Base-by-base conservation (phyloP, 2,113 vertebrate species). In the Varanus komodoensis region DNA sequence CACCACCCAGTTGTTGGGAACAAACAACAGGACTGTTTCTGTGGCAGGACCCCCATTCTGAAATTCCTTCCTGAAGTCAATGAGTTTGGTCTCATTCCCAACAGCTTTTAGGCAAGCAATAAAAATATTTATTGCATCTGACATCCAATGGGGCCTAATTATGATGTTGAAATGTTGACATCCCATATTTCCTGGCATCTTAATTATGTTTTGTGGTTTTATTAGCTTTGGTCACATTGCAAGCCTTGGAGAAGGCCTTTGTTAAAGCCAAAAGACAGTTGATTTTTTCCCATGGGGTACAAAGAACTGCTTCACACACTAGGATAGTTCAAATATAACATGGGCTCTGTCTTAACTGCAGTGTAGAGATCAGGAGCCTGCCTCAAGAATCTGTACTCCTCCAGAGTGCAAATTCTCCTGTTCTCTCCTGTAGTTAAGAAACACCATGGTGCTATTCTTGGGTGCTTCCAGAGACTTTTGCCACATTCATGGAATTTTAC, bases 271-370 rank as follows among this genome's bases (percentile, higher is more conserved):
- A 61, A 61, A 61, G 57, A 12, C 12, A 14, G 57, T 61, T 61
- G 57, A 61, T 12, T 78, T 32, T 92, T 94, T 92, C 54, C 34
- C n/a, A 27, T 17, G 25, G 27, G n/a, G 14, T 27, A 25, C 12
- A 71, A 3, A 27, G n/a, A 75, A 15, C 85, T 25, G 85, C 29
- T 73, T 32, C 69, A 73, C 29, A n/a, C 29, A n/a, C 27, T 73
- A 3, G 29, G 27, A 12, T n/a, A 9, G 29, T 73, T 29, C 69
- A 73, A 73, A 48, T 27, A 8, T 44, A 78, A 78, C 23, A 27
- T 2, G 1, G 21, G 75, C 38, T 75, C 34, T 38, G 12, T 44
- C 74, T 34, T 34, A 75, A 71, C 25, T 19, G 38, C 21, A 8
- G 21, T 78, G 48, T 6, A 50, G 38, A 77, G 74, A 44, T 48